Percentiles rank a stretch among this genome's conserved stretches.
These are phyloP conservation scores for Actinia equina DNA, from an alignment of 64 coral and sea anemone genomes.

Conservation along the genomic window DNA sequence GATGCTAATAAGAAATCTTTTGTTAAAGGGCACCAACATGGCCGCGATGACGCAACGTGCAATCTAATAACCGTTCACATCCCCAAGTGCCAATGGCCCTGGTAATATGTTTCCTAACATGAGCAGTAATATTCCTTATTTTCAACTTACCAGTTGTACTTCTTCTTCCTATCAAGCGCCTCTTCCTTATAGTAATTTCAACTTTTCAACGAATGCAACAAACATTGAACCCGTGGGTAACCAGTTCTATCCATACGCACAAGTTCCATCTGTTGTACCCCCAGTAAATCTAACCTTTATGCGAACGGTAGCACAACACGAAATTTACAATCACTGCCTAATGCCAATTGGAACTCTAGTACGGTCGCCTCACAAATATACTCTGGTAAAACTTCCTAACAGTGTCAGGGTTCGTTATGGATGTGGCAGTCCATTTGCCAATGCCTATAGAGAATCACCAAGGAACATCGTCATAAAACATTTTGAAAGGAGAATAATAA, in stretches of 20 bases:
- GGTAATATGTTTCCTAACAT: too few relatives aligned
- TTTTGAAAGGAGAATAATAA: slow-evolving; percentile 28
- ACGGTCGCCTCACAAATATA: background rate
- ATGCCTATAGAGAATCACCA: slow-evolving; percentile 3
- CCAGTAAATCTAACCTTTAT: too few relatives aligned
- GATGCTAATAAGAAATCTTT: too few relatives aligned
- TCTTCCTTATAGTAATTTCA: background rate
- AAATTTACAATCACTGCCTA: background rate
- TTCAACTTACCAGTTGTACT: background rate
- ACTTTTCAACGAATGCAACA: background rate
- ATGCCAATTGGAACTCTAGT: background rate
- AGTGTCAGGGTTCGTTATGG: too few relatives aligned
- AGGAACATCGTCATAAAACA: slow-evolving; percentile 39
- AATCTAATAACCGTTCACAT: too few relatives aligned
- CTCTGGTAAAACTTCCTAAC: background rate
- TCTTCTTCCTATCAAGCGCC: background rate
- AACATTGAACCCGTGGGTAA: background rate
- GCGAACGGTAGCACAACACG: too few relatives aligned
- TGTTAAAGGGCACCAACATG: too few relatives aligned
- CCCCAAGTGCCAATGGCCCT: too few relatives aligned
- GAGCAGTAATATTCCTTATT: background rate
- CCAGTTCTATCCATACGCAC: background rate
- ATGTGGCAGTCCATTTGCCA: background rate
- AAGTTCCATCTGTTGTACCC: too few relatives aligned
- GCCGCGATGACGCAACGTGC: too few relatives aligned